A percentile compares a stretch with the other conserved stretches of the same genome.
phyloP scores from a whole-genome alignment of 2,888 invertebrate genomes.

The Eupithecia abbreviata region DNA sequence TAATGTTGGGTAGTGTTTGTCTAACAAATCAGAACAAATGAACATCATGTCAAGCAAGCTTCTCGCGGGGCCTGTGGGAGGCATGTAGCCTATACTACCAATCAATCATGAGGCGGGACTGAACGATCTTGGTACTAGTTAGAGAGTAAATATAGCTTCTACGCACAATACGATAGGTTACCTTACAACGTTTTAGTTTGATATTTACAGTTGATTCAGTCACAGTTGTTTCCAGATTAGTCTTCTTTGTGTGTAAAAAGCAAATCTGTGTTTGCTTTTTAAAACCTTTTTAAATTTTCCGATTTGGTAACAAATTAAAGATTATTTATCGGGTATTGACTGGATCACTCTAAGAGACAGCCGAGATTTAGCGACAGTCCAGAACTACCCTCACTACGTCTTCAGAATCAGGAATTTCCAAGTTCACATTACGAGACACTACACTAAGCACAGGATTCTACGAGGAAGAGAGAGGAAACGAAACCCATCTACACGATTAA shows the following conservation, averaged over 20 bases:
- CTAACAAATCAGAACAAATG: conserved; percentile 76
- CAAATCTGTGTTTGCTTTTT: background rate
- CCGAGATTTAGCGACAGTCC: no score
- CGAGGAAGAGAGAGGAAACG: no score
- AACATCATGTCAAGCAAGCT: conserved; percentile 67
- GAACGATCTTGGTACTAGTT: conserved; percentile 7
- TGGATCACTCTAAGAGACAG: no score
- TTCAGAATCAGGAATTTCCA: no score
- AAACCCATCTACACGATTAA: no score
- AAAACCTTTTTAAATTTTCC: no score
- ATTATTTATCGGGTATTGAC: no score
- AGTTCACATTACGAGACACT: no score
- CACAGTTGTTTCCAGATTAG: background rate
- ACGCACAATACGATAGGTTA: background rate
- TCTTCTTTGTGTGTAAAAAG: background rate
- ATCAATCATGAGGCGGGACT: conserved; percentile 62
- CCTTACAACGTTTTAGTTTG: background rate
- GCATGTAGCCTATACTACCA: conserved; percentile 50
- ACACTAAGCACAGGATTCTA: no score
- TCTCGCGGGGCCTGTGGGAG: conserved; percentile 60
- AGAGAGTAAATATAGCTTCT: conserved; percentile 2
- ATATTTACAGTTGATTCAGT: background rate
- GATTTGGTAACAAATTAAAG: no score
- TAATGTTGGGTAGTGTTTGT: conserved; percentile 61
- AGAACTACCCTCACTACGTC: no score